Evolutionary conservation across 1,140 invertebrate genomes (phyloP), one percentile per base, ranked within the genome.

Genomic region (Protaetia brevitarsis): DNA sequence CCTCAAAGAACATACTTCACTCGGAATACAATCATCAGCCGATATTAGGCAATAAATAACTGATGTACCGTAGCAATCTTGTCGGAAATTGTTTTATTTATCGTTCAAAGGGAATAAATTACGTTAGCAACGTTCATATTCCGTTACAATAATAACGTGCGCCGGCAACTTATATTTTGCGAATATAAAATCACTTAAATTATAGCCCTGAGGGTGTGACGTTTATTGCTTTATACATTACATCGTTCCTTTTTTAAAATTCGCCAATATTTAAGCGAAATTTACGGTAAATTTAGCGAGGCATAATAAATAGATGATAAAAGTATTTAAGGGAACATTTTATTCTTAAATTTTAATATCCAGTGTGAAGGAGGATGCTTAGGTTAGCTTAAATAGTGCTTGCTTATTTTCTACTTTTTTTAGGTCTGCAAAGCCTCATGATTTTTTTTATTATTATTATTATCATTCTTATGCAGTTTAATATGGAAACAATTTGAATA

Each of bases 171-270:
- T 3, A 6, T 21, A 21, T 2, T 45, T 2, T 45, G 36, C 23
- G 13, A 21, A 45, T 45, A 45, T 45, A 21, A 45, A 45, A 21
- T 16, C 23, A 45, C 3, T 3, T 45, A 21, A 45, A 21, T 45
- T 45, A 45, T 45, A 45, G 23, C 41, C 2, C n/a, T 21, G 37
- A 23, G 23, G 41, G 10, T 23, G 16, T 45, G 41, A 45, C 41
- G 10, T 45, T 45, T 45, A 45, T 45, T 45, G 41, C 41, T 45
- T 45, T 45, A 45, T 45, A 45, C 23, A 45, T 45, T 45, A 45
- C 19, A 19, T 13, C 19, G 23, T n/a, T n/a, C n/a, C n/a, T n/a
- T 45, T 45, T 45, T 45, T 45, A 21, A 21, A 10, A 8, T 21
- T 21, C n/a, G 23, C 4, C 13, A 5, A 45, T 21, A 21, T 21